These are phyloP conservation scores for Vicugna pacos DNA, from an alignment of 2,113 vertebrate species.

Conservation along the genomic window DNA sequence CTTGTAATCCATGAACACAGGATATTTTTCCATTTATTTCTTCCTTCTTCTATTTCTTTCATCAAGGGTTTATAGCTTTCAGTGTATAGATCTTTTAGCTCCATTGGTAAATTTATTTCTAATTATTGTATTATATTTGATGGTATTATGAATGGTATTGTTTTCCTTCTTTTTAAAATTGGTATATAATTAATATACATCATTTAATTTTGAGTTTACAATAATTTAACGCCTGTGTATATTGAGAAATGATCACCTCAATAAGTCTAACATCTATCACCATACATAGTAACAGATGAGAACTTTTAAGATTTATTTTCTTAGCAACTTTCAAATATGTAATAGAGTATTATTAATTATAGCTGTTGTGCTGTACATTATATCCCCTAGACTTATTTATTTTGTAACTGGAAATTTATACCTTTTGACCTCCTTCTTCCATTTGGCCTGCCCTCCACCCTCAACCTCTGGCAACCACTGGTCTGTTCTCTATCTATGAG, in stretches of 20 bases:
- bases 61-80: background rate
- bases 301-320: background rate
- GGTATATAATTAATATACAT: background rate
- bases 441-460: background rate
- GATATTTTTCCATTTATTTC: background rate
- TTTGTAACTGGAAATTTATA: background rate
- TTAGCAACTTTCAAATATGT: background rate
- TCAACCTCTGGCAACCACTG: background rate
- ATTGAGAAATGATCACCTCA: background rate
- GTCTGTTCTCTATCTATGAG: background rate
- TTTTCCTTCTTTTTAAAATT: background rate
- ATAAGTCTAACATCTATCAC: background rate
- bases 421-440: background rate
- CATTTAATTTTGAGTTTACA: background rate
- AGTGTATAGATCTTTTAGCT: background rate
- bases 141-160: background rate
- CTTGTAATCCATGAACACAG: background rate
- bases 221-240: background rate
- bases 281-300: background rate
- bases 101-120: background rate
- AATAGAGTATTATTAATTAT: background rate
- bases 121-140: background rate
- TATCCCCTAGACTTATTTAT: background rate
- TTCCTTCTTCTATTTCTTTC: background rate
- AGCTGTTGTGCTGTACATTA: background rate